phyloP scores from a whole-genome alignment of 2,888 invertebrate genomes.

The Chrysina gloriosa region DNA sequence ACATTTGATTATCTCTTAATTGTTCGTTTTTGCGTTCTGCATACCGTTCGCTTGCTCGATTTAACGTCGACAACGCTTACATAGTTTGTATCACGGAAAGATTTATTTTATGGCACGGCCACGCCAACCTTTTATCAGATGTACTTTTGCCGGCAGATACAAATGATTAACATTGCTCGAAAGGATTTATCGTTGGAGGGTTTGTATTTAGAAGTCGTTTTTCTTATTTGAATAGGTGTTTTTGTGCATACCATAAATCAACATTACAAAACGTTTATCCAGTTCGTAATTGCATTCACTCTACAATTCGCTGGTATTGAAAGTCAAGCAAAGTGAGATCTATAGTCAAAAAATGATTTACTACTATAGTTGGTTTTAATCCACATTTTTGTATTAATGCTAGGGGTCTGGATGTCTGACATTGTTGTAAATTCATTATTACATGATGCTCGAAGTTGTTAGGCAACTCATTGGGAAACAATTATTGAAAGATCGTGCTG shows the following conservation, averaged over 20 bases:
- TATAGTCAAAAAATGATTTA: too few species aligned
- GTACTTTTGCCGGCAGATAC: slow-evolving; percentile 28
- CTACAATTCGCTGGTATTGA: too few species aligned
- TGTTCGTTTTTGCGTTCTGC: slow-evolving; percentile 7
- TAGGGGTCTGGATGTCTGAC: too few species aligned
- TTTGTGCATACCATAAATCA: slow-evolving; percentile 25
- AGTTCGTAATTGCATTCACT: too few species aligned
- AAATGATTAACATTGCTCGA: slow-evolving; percentile 32
- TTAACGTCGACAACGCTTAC: slow-evolving; percentile 19
- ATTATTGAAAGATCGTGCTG: too few species aligned
- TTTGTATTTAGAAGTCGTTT: slow-evolving; percentile 14
- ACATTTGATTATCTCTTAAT: slow-evolving; percentile 22
- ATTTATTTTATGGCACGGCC: slow-evolving; percentile 26
- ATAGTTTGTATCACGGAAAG: slow-evolving; percentile 32
- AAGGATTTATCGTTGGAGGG: slow-evolving; percentile 15
- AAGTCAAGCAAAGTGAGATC: too few species aligned
- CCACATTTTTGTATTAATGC: too few species aligned
- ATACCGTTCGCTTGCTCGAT: neutral
- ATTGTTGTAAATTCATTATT: too few species aligned
- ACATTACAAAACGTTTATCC: neutral
- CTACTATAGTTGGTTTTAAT: too few species aligned
- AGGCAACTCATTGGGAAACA: too few species aligned
- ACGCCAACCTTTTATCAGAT: slow-evolving; percentile 37
- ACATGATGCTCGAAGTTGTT: too few species aligned
- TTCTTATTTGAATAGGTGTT: slow-evolving; percentile 30